These are phyloP conservation scores for Stratiomys singularior DNA, from an alignment of 2,888 invertebrate genomes.

Conservation along the genomic window DNA sequence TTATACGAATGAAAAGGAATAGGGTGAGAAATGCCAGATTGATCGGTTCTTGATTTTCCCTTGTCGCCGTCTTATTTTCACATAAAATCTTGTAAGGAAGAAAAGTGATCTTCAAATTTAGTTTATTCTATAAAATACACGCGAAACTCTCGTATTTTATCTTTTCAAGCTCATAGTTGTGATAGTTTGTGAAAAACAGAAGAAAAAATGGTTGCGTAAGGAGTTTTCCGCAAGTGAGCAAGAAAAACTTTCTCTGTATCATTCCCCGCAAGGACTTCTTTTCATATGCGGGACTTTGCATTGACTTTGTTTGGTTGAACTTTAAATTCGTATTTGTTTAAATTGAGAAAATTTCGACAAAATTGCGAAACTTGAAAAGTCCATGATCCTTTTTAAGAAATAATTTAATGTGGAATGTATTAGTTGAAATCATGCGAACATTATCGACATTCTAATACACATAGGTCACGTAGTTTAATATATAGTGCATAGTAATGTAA, in stretches of 20 bases:
- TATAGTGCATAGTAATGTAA: slow-evolving; percentile 17
- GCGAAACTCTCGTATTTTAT: not conserved
- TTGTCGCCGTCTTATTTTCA: slow-evolving; percentile 47
- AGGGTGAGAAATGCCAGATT: slow-evolving; percentile 52
- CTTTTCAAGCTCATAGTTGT: not conserved
- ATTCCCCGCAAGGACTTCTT: not conserved
- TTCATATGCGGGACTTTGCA: not conserved
- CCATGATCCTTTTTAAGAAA: not conserved
- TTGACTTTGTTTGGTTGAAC: not conserved
- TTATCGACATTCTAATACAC: not conserved
- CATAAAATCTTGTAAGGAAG: slow-evolving; percentile 35
- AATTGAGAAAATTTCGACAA: too few species aligned
- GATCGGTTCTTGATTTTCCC: slow-evolving; percentile 51
- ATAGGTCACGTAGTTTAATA: not conserved
- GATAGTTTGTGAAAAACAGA: not conserved
- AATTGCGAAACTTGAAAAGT: too few species aligned
- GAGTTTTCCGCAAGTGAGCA: not conserved
- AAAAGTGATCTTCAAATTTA: slow-evolving; percentile 39
- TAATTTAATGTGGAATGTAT: not conserved
- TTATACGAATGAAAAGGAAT: slow-evolving; percentile 37
- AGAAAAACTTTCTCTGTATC: not conserved
- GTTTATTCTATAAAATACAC: slow-evolving; percentile 1
- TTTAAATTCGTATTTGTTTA: too few species aligned
- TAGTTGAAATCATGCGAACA: slow-evolving; percentile 23
- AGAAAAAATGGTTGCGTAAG: slow-evolving; percentile 39